A percentile compares a stretch with the other conserved stretches of the same genome.
Evolutionary conservation across 2,888 invertebrate species (phyloP).

Genomic region (Stenodema calcarata): DNA sequence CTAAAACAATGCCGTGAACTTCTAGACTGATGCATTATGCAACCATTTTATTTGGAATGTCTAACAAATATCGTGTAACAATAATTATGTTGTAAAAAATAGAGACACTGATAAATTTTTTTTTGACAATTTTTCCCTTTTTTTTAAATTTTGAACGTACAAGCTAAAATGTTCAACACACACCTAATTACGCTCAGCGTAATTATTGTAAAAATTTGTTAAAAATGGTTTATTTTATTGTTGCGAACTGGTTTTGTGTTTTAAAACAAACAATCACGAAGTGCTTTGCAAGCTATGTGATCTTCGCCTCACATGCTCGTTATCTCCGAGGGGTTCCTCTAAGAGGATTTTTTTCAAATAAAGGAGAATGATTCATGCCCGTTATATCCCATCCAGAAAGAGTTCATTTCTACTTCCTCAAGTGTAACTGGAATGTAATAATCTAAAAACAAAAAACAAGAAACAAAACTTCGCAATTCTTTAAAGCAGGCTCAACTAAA

Average conservation of each 20-base stretch:
- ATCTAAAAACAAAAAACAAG: constrained; percentile 51
- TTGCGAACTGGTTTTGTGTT: background rate
- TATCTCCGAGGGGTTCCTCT: background rate
- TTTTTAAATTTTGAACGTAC: background rate
- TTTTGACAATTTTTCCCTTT: no score
- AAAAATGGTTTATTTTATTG: background rate
- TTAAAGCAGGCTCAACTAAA: constrained; percentile 38
- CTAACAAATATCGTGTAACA: background rate
- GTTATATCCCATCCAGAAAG: constrained; percentile 56
- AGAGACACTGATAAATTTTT: background rate
- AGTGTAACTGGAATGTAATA: constrained; percentile 54
- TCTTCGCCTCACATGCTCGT: constrained; percentile 52
- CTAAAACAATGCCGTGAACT: background rate
- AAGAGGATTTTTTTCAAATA: background rate
- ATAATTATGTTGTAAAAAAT: background rate
- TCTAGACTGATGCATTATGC: background rate
- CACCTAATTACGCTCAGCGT: background rate
- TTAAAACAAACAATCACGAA: background rate
- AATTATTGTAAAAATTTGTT: background rate
- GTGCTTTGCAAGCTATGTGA: constrained; percentile 50
- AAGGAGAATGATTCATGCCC: constrained; percentile 55
- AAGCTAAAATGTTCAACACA: no score
- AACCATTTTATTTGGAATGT: constrained; percentile 3
- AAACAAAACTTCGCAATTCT: constrained; percentile 35
- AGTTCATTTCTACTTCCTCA: background rate